A percentile compares a stretch with the other conserved stretches of the same genome.
These are phyloP conservation scores for Actinernus sp. DNA, from an alignment of 92 coral and sea anemone genomes.

Conservation along the genomic window DNA sequence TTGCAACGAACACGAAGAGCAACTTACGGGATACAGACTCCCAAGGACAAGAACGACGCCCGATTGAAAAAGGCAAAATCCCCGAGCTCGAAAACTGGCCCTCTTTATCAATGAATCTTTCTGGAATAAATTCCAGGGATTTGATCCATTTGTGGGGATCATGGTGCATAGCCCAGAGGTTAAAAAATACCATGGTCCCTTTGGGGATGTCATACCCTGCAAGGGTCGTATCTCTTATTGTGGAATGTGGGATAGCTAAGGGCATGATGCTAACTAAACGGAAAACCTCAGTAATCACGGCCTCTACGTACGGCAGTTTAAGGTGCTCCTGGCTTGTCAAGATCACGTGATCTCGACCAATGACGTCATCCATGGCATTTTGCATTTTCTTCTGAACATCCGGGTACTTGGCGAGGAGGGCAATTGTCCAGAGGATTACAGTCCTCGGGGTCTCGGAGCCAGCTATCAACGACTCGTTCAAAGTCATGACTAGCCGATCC, in stretches of 20 bases:
- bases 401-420: conserved; percentile 68
- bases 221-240: conserved; percentile 51
- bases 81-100: conserved; percentile 23
- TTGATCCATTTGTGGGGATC: conserved; percentile 73
- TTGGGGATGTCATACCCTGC: conserved; percentile 62
- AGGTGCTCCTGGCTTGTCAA: conserved; percentile 45
- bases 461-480: conserved; percentile 62
- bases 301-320: conserved; percentile 67
- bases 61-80: conserved; percentile 41
- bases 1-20: conserved; percentile 38
- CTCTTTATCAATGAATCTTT: conserved; percentile 74
- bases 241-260: conserved; percentile 63
- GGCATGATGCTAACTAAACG: conserved; percentile 54
- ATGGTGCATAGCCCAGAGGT: conserved; percentile 86
- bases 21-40: conserved; percentile 32
- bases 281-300: conserved; percentile 52
- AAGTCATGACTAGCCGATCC: conserved; percentile 42
- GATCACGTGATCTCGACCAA: conserved; percentile 48
- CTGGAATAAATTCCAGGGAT: conserved; percentile 77
- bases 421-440: conserved; percentile 52
- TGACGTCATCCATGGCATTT: conserved; percentile 64
- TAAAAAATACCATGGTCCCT: conserved; percentile 74
- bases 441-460: conserved; percentile 60
- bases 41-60: conserved; percentile 53
- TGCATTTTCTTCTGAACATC: conserved; percentile 65